Evolutionary conservation across 2,113 vertebrate genomes (phyloP).

Genomic region (Madoqua kirkii): DNA sequence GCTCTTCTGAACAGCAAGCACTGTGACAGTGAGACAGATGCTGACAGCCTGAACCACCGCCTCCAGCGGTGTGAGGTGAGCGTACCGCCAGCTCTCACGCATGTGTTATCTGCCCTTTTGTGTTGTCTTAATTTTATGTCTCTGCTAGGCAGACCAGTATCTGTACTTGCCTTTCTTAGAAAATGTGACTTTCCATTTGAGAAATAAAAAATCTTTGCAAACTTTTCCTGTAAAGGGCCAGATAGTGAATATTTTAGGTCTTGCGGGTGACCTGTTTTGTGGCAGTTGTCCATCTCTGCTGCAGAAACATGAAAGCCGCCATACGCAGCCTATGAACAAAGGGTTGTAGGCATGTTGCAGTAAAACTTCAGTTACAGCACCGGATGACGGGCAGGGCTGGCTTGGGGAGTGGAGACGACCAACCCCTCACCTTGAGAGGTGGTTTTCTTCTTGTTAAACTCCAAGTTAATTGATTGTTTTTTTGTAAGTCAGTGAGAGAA

Average conservation of each 20-base stretch:
- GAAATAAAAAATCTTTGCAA: conserved; percentile 11
- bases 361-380: conserved; percentile 3
- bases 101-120: not conserved
- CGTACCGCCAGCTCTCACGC: not conserved
- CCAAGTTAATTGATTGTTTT: not conserved
- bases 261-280: not conserved
- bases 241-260: not conserved
- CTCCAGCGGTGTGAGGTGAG: conserved; percentile 84
- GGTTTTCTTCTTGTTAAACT: conserved; percentile 29
- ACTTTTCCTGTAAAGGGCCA: not conserved
- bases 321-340: not conserved
- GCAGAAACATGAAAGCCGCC: not conserved
- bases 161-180: not conserved
- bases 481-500: not conserved
- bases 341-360: not conserved
- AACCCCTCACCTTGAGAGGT: not conserved
- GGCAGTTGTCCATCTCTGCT: not conserved
- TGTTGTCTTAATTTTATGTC: conserved; percentile 8
- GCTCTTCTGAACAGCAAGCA: conserved; percentile 52
- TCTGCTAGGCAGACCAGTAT: not conserved
- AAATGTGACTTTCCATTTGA: conserved; percentile 16
- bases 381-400: not conserved
- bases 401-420: not conserved
- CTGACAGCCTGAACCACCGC: conserved; percentile 67
- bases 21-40: not conserved